phyloP scores from a whole-genome alignment of 2,888 invertebrate genomes.

The Meiosimyza decipiens region DNA sequence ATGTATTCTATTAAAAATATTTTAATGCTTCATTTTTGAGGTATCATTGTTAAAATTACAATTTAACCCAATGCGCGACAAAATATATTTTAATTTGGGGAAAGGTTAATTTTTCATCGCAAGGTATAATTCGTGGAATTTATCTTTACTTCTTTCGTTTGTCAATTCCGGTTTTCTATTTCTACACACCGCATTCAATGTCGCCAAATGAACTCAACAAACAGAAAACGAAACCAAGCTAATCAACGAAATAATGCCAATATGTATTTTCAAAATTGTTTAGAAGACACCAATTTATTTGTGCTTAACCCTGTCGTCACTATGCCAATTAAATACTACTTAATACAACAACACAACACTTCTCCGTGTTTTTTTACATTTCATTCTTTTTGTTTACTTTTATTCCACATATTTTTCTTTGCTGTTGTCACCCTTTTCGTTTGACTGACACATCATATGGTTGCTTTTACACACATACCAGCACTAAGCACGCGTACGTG shows the following conservation, averaged over 20 bases:
- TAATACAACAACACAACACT: constrained; percentile 16
- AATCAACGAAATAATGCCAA: background rate
- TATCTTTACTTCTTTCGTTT: background rate
- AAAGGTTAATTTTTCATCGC: background rate
- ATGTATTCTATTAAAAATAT: too few species aligned
- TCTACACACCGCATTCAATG: background rate
- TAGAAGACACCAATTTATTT: background rate
- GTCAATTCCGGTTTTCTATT: background rate
- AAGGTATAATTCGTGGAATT: background rate
- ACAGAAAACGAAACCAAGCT: background rate
- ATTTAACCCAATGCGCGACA: too few species aligned
- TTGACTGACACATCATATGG: constrained; percentile 3
- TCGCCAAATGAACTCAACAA: too few species aligned
- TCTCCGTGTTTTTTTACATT: constrained; percentile 2
- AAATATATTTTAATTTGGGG: background rate
- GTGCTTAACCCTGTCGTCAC: background rate
- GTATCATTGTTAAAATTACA: too few species aligned
- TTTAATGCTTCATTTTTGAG: too few species aligned
- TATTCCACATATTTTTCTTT: constrained; percentile 2
- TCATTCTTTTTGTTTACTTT: constrained; percentile 14
- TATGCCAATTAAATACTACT: background rate
- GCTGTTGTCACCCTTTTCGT: constrained; percentile 3
- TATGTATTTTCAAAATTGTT: background rate
- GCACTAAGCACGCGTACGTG: too few species aligned
- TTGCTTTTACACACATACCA: background rate